Conservation (phyloP, 2,888 invertebrate species). For the Yponomeuta malinellus region DNA sequence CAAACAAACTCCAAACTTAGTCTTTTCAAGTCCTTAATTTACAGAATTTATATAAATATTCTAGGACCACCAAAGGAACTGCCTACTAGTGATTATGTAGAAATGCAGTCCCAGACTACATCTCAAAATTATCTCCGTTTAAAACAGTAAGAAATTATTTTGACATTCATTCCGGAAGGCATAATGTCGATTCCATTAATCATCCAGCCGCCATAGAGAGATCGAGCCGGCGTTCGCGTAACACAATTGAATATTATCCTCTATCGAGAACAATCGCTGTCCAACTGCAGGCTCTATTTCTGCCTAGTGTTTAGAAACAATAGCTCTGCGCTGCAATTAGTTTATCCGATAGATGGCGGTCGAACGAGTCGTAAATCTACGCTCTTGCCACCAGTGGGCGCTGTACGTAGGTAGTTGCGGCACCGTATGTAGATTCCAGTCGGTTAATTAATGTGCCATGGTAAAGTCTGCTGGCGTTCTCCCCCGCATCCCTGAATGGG, state of each 20-base stretch:
- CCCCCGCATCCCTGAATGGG: constrained; percentile 54
- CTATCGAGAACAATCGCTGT: constrained; percentile 42
- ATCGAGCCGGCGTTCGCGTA: constrained; percentile 19
- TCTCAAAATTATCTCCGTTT: too few relatives aligned
- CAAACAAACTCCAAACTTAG: too few relatives aligned
- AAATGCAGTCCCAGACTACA: too few relatives aligned
- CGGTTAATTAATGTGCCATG: constrained; percentile 72
- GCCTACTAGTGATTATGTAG: too few relatives aligned
- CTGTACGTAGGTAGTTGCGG: constrained; percentile 61
- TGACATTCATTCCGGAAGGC: constrained; percentile 16
- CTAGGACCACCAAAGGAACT: too few relatives aligned
- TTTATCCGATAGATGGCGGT: constrained; percentile 72
- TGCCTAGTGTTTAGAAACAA: constrained; percentile 69
- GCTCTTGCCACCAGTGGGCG: constrained; percentile 65
- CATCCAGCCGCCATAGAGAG: constrained; percentile 1
- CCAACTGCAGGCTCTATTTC: constrained; percentile 49
- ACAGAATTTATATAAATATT: too few relatives aligned
- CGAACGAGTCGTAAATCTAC: constrained; percentile 72
- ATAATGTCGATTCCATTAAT: constrained; percentile 33
- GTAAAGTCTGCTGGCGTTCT: constrained; percentile 62
- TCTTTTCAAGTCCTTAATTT: too few relatives aligned
- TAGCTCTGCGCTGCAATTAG: constrained; percentile 70
- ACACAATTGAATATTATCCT: constrained; percentile 54
- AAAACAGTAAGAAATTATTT: background rate
- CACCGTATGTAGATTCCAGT: constrained; percentile 69